phyloP scores from a whole-genome alignment of 2,797 vertebrate species.

The Eidolon dupreanum region DNA sequence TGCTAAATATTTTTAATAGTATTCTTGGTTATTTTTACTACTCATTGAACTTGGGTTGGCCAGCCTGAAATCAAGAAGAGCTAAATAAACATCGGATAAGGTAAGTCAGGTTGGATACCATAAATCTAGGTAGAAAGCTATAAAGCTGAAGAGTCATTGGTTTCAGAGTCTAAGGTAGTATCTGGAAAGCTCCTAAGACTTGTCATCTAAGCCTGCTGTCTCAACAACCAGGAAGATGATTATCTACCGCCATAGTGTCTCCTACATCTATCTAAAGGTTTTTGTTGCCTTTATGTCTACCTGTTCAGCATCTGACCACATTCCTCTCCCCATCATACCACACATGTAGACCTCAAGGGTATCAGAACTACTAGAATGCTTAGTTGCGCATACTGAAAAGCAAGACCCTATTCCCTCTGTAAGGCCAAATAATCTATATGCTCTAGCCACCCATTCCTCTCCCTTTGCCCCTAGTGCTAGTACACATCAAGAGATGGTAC shows the following conservation, averaged over 20 bases:
- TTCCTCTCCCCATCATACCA: neutral
- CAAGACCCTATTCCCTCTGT: neutral
- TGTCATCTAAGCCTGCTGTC: neutral
- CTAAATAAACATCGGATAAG: neutral
- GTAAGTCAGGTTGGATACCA: neutral
- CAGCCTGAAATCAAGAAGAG: neutral
- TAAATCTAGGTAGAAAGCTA: neutral
- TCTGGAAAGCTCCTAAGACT: neutral
- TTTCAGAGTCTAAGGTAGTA: neutral
- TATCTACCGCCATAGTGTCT: neutral
- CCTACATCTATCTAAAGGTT: neutral
- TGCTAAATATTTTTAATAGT: neutral
- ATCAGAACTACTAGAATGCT: neutral
- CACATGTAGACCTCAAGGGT: neutral
- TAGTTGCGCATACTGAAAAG: neutral
- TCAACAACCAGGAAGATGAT: neutral
- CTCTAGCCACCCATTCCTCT: neutral
- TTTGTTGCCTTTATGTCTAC: neutral
- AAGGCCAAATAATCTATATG: neutral
- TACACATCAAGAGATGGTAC: neutral
- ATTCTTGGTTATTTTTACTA: constrained; percentile 1
- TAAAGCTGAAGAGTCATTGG: neutral
- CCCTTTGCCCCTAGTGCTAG: too few relatives aligned
- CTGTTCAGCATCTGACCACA: neutral
- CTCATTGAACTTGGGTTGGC: neutral